Base-by-base conservation (phyloP, 1,140 invertebrate species). In the Musca domestica region DNA sequence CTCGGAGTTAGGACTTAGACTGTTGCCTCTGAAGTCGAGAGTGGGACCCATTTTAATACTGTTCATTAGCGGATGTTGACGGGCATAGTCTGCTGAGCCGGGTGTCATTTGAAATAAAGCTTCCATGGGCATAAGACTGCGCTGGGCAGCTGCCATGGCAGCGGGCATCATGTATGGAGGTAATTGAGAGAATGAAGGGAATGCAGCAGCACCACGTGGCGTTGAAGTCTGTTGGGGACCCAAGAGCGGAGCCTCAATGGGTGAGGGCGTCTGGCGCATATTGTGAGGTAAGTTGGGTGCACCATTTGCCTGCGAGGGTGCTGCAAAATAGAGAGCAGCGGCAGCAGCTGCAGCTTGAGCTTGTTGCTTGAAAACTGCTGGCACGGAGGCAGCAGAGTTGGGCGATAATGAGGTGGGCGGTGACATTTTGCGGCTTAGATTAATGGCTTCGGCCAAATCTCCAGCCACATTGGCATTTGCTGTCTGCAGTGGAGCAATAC, bases 391-490 rank as follows among this genome's bases (percentile, higher is more conserved):
- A 85, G 88, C 52, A 86, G 87, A 74, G 84, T 88, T 72, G 56
- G 73, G 74, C 9, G 74, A 75, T 34, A 74, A 52, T 51, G 74
- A 78, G 1, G 77, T 66, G 14, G 77, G 77, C 22, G 77, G 77
- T 54, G 77, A 78, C 64, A 74, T 76, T 74, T 89, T 90, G 69
- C 87, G 85, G 73, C 89, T 90, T 27, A 91, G 76, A 76, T 91
- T 91, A 10, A 91, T 88, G 30, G 87, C 90, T 81, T 91, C 90
- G 63, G 63, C 73, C 12, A 73, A 71, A 19, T 88, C 86, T 9
- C 74, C 71, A 52, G 75, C 61, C 64, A 75, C 70, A 61, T 58
- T 61, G 3, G 15, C 27, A 12, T 15, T 30, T 68, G 73, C 70
- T 56, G 80, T 74, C 64, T 74, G 76, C 46, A 74, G 70, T 5